Evolutionary conservation across 2,888 invertebrate species (phyloP), one percentile per base, ranked within the genome.

Genomic region (Ctenicera cuprea): DNA sequence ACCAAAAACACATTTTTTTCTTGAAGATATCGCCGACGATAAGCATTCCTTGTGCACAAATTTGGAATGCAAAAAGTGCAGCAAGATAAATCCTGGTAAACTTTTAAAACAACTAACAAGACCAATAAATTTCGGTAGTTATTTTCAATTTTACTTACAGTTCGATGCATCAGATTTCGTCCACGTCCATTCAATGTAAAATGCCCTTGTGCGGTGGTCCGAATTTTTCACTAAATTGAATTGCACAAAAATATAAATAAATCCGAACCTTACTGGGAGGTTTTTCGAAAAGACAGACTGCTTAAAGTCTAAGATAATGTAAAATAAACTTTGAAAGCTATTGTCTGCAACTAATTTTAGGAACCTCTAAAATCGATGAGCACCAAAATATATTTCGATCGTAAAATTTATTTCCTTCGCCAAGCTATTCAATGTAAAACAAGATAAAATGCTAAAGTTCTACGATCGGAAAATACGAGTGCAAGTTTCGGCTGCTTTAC

Each of bases 371-470:
- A 76, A 76, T 75, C 74, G 76, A 75, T 63, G 70, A 41, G 63
- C 64, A 59, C 41, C 45, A 43, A 75, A 78, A 78, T 76, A 70
- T 71, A 74, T 75, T 75, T 78, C 75, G 76, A 76, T 74, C 73
- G 74, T 74, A 68, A 78, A 82, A 85, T 85, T 85, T 85, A 85
- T 84, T 82, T 80, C 79, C 78, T 79, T 78, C 76, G 79, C 72
- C 75, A 72, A 74, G 79, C 84, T 82, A 85, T 85, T 85, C 84
- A 85, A 85, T 85, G 85, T 85, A 84, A 85, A 85, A 84, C 85
- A 84, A 83, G 84, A 84, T 81, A 82, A 84, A 83, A 85, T 81
- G 83, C 81, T 83, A 80, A 83, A 82, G 82, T 82, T 79, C 80
- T 81, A 62, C 81, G 76, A 77, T 81, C 78, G 79, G 74, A 79